A percentile compares a stretch with the other conserved stretches of the same genome.
phyloP scores from a whole-genome alignment of 2,888 invertebrate genomes.

The Synanthedon myopaeformis region DNA sequence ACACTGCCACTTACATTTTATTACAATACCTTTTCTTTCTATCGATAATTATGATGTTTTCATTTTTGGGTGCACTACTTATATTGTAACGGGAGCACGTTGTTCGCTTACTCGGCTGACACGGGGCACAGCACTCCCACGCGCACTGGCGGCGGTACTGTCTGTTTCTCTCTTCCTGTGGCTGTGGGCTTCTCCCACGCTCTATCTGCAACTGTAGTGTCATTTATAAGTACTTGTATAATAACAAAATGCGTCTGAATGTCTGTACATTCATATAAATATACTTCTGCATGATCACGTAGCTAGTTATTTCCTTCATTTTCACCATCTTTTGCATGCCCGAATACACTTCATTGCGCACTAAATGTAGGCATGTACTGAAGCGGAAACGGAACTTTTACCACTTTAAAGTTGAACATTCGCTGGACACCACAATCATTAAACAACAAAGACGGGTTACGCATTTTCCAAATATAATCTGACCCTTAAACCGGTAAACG shows the following conservation, averaged over 20 bases:
- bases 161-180: conserved; percentile 73
- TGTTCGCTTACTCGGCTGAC: conserved; percentile 55
- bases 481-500: no score
- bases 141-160: conserved; percentile 69
- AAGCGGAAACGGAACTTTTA: no score
- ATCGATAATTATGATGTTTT: conserved; percentile 31
- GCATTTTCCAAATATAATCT: no score
- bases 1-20: conserved; percentile 58
- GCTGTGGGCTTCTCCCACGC: conserved; percentile 64
- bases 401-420: no score
- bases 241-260: conserved; percentile 1
- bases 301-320: conserved; percentile 3
- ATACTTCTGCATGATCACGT: conserved; percentile 6
- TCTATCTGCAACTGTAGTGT: conserved; percentile 44
- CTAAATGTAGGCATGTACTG: background rate
- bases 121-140: conserved; percentile 59
- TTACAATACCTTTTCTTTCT: conserved; percentile 34
- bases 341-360: background rate
- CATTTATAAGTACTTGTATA: conserved; percentile 9
- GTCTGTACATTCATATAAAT: background rate
- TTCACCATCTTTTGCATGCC: conserved; percentile 6
- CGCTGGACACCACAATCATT: no score
- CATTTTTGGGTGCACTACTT: conserved; percentile 46
- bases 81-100: conserved; percentile 52
- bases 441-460: no score